Base-by-base conservation (phyloP, 2,888 invertebrate species). In the Plemyria rubiginata region DNA sequence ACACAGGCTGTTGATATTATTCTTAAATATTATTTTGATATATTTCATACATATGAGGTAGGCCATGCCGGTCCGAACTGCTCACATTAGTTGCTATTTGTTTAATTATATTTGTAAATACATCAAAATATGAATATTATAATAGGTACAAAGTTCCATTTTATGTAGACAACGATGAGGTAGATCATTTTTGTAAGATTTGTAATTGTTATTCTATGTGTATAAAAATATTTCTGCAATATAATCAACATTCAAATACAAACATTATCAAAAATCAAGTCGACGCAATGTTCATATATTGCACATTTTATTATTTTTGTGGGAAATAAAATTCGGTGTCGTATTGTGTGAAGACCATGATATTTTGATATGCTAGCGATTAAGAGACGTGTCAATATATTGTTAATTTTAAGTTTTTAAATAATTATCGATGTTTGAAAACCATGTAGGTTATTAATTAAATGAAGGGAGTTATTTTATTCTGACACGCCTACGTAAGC, bases 151-250 rank as follows among this genome's bases (percentile, higher is more conserved):
- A 54, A 13, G 22, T 53, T 55, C 4, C 7, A 49, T 65, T 65
- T 62, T 36, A 59, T 56, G 60, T 80, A 84, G 81, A 84, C 80
- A 78, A 82, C 86, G 86, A 79, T 90, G 92, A 92, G 92, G 92
- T 92, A 92, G 92, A 84, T 88, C 76, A 84, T 85, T 81, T 80
- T 84, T 86, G 86, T 84, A 76, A 58, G 64, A 58, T 63, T 71
- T 82, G 75, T 65, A 53, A 63, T 57, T 86, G 87, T 86, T 74
- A 85, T 80, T 84, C 82, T 86, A 86, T 86, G 79, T 88, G 86
- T 92, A 92, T 92, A 92, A 92, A 92, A 92, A 92, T 92, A 92
- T 86, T 91, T 92, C 84, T 90, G 91, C 83, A 87, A 89, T 91
- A 91, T 90, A 90, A 87, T 88, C 80, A 91, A 92, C 92, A 90